Conservation (phyloP, 2,797 vertebrate genomes). For the Columba guinea region DNA sequence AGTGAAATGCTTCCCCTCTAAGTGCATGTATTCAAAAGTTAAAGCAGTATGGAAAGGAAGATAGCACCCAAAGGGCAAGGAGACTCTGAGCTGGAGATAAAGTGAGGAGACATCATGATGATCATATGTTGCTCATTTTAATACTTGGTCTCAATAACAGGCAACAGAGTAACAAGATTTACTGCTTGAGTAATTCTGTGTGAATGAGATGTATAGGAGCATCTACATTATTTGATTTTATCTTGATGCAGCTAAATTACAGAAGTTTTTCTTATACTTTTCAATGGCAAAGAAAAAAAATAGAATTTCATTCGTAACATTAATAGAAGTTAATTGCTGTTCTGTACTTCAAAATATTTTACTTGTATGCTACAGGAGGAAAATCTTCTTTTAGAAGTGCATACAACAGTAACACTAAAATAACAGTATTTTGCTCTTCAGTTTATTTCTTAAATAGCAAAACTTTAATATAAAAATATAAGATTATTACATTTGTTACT, state of each 20-base stretch:
- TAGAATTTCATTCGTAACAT: neutral
- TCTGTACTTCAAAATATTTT: neutral
- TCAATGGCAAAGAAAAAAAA: neutral
- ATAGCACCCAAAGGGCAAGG: neutral
- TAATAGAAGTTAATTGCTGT: neutral
- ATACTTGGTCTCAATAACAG: neutral
- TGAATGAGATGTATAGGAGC: neutral
- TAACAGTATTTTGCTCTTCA: neutral
- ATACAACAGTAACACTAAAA: neutral
- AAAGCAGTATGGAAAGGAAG: neutral
- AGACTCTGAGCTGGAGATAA: neutral
- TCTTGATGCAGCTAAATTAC: neutral
- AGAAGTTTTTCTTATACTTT: neutral
- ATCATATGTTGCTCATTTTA: neutral
- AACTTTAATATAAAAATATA: neutral
- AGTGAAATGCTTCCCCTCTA: neutral
- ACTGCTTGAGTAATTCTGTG: neutral
- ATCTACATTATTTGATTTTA: neutral
- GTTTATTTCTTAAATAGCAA: neutral
- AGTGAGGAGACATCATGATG: neutral
- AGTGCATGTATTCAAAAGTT: neutral
- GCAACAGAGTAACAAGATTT: neutral
- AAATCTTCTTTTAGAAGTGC: neutral
- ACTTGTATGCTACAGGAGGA: neutral
- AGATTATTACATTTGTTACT: neutral